A percentile compares a stretch with the other conserved stretches of the same genome.
Evolutionary conservation across 2,888 invertebrate genomes (phyloP).

Genomic region (Drosophila mayaguana): DNA sequence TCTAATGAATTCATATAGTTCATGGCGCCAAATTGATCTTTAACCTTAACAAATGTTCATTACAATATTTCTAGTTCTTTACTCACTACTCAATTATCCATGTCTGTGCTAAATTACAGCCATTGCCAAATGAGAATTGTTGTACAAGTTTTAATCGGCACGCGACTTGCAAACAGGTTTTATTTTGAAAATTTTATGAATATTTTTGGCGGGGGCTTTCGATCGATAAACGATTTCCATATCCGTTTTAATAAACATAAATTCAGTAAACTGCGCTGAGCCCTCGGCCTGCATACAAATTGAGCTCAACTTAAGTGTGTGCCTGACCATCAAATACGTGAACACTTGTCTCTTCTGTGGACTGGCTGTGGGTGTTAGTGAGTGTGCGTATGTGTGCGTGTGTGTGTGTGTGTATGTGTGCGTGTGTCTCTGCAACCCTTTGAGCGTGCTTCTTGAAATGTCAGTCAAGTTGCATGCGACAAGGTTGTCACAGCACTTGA

Average conservation of each 20-base stretch:
- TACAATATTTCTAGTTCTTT: background rate
- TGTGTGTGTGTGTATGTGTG: slow-evolving; percentile 25
- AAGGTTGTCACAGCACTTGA: slow-evolving; percentile 58
- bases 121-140: slow-evolving; percentile 11
- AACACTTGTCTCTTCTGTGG: slow-evolving; percentile 24
- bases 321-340: slow-evolving; percentile 44
- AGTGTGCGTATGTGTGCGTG: background rate
- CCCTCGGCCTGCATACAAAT: slow-evolving; percentile 64
- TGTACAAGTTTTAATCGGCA: slow-evolving; percentile 28
- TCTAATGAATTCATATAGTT: too few relatives aligned
- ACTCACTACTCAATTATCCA: background rate
- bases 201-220: slow-evolving; percentile 7
- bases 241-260: slow-evolving; percentile 69
- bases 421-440: slow-evolving; percentile 42
- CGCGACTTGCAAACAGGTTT: slow-evolving; percentile 57
- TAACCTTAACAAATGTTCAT: background rate
- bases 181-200: background rate
- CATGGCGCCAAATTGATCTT: background rate
- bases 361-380: slow-evolving; percentile 1
- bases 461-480: slow-evolving; percentile 58
- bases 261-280: slow-evolving; percentile 47
- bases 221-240: slow-evolving; percentile 66
- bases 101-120: background rate
- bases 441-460: slow-evolving; percentile 45
- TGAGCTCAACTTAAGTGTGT: slow-evolving; percentile 50